These are phyloP conservation scores for Morpho helenor DNA, from an alignment of 2,888 invertebrate genomes.

Conservation along the genomic window DNA sequence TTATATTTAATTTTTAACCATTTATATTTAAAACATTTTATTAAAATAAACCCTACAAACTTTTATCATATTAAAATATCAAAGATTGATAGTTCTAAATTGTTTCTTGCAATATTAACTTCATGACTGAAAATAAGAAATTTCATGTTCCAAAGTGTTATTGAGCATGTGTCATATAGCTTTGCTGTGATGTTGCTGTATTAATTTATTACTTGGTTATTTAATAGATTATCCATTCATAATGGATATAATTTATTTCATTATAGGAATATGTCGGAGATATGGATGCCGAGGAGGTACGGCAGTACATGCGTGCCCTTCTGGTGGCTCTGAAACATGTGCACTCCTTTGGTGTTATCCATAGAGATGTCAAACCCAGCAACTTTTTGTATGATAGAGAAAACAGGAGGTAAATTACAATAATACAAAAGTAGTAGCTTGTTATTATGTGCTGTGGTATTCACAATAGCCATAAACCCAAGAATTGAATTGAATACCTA, in stretches of 20 bases:
- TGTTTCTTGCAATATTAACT: too few relatives aligned
- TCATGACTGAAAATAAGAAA: too few relatives aligned
- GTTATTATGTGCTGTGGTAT: background rate
- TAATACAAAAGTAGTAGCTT: background rate
- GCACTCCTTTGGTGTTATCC: constrained; percentile 91
- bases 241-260: constrained; percentile 2
- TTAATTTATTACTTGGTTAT: background rate
- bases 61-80: too few relatives aligned
- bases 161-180: too few relatives aligned
- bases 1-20: too few relatives aligned
- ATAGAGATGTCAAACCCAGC: constrained; percentile 94
- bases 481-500: too few relatives aligned
- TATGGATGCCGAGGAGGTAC: constrained; percentile 85
- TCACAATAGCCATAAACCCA: too few relatives aligned
- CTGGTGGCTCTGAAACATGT: constrained; percentile 88
- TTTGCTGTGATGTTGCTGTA: too few relatives aligned
- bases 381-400: constrained; percentile 92
- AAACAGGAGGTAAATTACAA: constrained; percentile 68
- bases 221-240: background rate
- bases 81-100: too few relatives aligned
- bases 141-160: too few relatives aligned
- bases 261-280: constrained; percentile 86
- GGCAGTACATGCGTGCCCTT: constrained; percentile 89
- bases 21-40: too few relatives aligned
- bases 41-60: too few relatives aligned